Conservation (phyloP, 2,113 vertebrate species). For the Ptilonorhynchus violaceus region DNA sequence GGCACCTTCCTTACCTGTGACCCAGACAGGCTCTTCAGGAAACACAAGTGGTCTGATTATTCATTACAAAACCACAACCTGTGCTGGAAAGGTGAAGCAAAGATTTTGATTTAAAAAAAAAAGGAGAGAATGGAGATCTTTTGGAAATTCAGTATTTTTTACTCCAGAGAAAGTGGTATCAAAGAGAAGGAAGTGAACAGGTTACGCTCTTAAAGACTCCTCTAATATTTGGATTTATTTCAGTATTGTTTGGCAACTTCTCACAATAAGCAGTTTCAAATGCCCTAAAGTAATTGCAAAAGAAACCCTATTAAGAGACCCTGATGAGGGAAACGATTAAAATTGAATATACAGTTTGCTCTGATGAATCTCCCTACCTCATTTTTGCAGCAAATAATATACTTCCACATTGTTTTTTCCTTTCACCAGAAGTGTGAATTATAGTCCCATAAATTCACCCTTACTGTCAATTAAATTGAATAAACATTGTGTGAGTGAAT, state of each 20-base stretch:
- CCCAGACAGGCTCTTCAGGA: not conserved
- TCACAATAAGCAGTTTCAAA: not conserved
- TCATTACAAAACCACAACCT: not conserved
- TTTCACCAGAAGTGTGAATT: constrained; percentile 20
- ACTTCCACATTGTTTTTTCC: not conserved
- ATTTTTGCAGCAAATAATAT: constrained; percentile 3
- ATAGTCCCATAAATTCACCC: not conserved
- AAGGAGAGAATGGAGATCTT: not conserved
- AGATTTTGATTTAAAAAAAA: not conserved
- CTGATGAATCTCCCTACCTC: constrained; percentile 11
- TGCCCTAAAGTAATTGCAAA: not conserved
- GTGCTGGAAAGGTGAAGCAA: not conserved
- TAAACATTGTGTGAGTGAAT: constrained; percentile 22
- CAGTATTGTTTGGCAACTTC: not conserved
- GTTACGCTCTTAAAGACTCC: not conserved
- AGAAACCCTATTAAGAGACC: not conserved
- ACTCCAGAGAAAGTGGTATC: not conserved
- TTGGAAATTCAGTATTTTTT: not conserved
- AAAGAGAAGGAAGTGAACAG: not conserved
- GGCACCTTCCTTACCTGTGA: not conserved
- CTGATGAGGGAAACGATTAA: constrained; percentile 23
- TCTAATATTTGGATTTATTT: not conserved
- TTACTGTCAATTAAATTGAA: constrained; percentile 57
- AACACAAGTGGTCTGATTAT: not conserved
- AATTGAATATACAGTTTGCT: not conserved